These are phyloP conservation scores for Columba janthina DNA, from an alignment of 2,113 vertebrate genomes.

Conservation along the genomic window DNA sequence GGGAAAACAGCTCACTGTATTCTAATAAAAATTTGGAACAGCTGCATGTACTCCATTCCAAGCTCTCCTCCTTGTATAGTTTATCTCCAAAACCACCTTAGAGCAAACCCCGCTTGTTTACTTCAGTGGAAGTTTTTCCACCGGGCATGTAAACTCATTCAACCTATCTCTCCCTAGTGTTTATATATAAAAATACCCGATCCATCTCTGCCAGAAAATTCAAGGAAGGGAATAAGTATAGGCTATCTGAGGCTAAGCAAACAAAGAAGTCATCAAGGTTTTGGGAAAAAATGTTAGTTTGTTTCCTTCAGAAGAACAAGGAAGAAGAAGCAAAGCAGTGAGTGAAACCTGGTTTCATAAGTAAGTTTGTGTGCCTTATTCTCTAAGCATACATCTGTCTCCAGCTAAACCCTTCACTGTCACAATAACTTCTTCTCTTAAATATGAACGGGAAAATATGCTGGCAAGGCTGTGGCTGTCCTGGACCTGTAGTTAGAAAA, in stretches of 20 bases:
- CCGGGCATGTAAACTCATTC: conserved; percentile 29
- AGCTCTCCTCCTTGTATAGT: background rate
- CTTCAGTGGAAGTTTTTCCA: conserved; percentile 50
- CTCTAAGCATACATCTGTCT: background rate
- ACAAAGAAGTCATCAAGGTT: background rate
- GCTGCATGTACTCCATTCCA: background rate
- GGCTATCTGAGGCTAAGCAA: conserved; percentile 19
- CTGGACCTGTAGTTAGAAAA: background rate
- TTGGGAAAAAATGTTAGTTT: background rate
- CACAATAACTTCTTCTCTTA: background rate
- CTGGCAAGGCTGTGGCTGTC: background rate
- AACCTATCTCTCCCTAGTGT: conserved; percentile 23
- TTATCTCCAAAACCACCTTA: conserved; percentile 54
- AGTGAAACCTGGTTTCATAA: background rate
- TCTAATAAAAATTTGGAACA: conserved; percentile 31
- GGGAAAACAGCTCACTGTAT: background rate
- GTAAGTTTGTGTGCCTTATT: background rate
- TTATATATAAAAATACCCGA: conserved; percentile 58
- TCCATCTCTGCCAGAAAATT: conserved; percentile 33
- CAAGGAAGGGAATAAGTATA: conserved; percentile 4
- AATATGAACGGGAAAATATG: background rate
- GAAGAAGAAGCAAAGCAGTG: background rate
- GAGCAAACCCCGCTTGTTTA: conserved; percentile 39
- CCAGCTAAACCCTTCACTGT: background rate
- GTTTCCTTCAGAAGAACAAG: background rate